phyloP scores from a whole-genome alignment of 2,113 vertebrate species.

The Anthoscopus minutus region DNA sequence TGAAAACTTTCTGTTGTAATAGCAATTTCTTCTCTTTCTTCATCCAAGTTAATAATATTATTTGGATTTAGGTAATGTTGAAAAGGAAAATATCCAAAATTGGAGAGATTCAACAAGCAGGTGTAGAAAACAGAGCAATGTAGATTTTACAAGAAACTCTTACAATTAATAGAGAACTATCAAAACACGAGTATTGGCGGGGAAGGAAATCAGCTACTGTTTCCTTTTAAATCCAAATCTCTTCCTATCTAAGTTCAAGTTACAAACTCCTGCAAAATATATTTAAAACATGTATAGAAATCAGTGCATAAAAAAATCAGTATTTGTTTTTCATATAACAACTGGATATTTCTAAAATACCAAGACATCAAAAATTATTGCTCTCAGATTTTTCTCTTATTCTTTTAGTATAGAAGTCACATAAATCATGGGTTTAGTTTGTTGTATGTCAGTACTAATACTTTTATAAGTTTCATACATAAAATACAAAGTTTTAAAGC shows the following conservation, averaged over 20 bases:
- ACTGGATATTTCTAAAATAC: not conserved
- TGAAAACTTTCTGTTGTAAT: not conserved
- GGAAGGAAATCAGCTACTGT: not conserved
- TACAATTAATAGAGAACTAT: not conserved
- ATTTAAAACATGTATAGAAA: not conserved
- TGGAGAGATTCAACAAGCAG: not conserved
- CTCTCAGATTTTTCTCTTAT: not conserved
- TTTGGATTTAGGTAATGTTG: not conserved
- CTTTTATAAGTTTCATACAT: not conserved
- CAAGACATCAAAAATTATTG: not conserved
- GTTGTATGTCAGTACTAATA: not conserved
- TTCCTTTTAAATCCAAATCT: not conserved
- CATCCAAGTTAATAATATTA: not conserved
- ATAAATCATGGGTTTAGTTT: not conserved
- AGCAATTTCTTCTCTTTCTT: not conserved
- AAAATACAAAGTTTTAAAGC: not conserved
- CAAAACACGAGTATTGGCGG: not conserved
- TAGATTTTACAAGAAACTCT: not conserved
- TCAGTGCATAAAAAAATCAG: not conserved
- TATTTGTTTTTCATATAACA: not conserved
- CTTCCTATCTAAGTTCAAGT: not conserved
- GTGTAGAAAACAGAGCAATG: not conserved
- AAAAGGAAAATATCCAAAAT: not conserved
- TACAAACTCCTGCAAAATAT: not conserved
- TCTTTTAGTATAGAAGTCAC: not conserved